phyloP scores from a whole-genome alignment of 2,113 vertebrate genomes.

The Herpailurus yagouaroundi region DNA sequence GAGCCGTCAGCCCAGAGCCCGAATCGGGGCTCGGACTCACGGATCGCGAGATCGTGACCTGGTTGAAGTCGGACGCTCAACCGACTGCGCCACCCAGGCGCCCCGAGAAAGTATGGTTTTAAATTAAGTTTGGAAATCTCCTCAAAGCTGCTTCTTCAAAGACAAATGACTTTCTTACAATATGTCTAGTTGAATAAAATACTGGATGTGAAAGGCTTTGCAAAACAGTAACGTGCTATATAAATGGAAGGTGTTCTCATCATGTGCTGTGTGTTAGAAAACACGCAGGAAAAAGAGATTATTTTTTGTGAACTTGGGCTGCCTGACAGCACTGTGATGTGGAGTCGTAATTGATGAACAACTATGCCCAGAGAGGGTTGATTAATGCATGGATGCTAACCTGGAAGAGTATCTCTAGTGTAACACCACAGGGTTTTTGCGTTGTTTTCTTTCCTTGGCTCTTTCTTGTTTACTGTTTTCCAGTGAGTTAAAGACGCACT shows the following conservation, averaged over 20 bases:
- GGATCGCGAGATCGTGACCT: too few relatives aligned
- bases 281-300: constrained; percentile 31
- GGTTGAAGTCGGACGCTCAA: too few relatives aligned
- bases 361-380: background rate
- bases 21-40: too few relatives aligned
- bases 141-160: constrained; percentile 47
- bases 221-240: background rate
- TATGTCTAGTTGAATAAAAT: constrained; percentile 64
- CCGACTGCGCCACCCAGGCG: too few relatives aligned
- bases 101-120: constrained; percentile 14
- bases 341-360: background rate
- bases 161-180: constrained; percentile 66
- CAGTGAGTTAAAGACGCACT: background rate
- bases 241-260: constrained; percentile 34
- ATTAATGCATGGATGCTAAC: background rate
- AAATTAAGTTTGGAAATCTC: constrained; percentile 60
- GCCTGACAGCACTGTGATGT: background rate
- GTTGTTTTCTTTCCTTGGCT: background rate
- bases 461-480: constrained; percentile 11
- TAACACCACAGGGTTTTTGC: background rate
- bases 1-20: too few relatives aligned
- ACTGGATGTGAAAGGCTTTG: constrained; percentile 49
- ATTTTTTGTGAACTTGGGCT: constrained; percentile 19
- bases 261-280: constrained; percentile 14
- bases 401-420: background rate